Conservation (phyloP, 2,113 vertebrate species). For the Ceuthmochares aereus region DNA sequence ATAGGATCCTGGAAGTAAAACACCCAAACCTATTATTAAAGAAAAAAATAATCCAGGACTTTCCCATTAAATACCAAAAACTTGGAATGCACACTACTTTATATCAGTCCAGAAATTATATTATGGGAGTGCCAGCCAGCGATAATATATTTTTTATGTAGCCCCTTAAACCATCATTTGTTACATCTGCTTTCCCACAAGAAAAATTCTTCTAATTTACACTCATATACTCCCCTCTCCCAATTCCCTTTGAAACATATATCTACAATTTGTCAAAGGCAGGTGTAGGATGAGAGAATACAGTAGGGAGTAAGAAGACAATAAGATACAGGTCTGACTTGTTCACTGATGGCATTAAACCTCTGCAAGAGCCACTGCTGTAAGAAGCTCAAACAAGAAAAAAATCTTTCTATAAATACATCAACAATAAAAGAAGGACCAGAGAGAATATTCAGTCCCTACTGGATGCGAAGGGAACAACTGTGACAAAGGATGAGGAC, state of each 20-base stretch:
- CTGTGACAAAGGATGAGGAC: too few relatives aligned
- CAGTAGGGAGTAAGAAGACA: not conserved
- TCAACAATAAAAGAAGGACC: too few relatives aligned
- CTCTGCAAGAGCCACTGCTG: not conserved
- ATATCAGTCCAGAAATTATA: not conserved
- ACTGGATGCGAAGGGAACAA: too few relatives aligned
- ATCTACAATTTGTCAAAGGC: not conserved
- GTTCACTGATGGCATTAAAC: not conserved
- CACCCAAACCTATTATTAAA: slow-evolving; percentile 11
- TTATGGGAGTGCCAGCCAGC: not conserved
- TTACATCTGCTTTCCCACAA: slow-evolving; percentile 42
- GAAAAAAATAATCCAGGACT: not conserved
- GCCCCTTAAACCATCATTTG: slow-evolving; percentile 15
- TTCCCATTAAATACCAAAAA: slow-evolving; percentile 20
- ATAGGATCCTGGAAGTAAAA: slow-evolving; percentile 28
- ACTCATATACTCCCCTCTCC: not conserved
- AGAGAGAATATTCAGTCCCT: too few relatives aligned
- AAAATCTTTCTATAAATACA: too few relatives aligned
- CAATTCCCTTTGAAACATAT: not conserved
- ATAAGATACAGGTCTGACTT: not conserved
- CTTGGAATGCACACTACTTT: not conserved
- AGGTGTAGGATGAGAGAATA: not conserved
- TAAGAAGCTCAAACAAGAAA: not conserved
- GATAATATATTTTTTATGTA: not conserved
- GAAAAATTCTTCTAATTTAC: not conserved